Conservation (phyloP, 1,140 invertebrate genomes). For the Drosophila santomea region DNA sequence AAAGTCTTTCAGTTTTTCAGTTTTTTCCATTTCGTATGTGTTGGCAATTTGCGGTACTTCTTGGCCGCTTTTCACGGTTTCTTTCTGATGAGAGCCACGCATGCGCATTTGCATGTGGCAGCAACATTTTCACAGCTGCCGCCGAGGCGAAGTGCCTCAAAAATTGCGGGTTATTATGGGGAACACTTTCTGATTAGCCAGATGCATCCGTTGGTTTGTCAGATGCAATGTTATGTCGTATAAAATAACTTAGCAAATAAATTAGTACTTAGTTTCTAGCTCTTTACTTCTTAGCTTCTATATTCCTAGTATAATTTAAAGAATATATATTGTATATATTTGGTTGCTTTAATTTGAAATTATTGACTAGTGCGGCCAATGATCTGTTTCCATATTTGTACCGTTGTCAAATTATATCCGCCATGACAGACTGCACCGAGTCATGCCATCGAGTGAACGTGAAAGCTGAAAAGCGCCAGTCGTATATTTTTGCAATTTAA, state of each 20-base stretch:
- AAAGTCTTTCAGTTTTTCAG: constrained; percentile 1
- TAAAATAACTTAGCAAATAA: too few relatives aligned
- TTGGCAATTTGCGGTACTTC: constrained; percentile 21
- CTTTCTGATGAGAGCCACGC: constrained; percentile 46
- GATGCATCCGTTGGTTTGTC: too few relatives aligned
- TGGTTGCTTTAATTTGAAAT: background rate
- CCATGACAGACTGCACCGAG: constrained; percentile 26
- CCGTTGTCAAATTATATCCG: background rate
- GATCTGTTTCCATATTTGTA: background rate
- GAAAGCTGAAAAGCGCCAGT: constrained; percentile 1
- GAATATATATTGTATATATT: too few relatives aligned
- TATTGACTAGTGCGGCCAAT: background rate
- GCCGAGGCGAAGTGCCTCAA: background rate
- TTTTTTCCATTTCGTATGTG: constrained; percentile 11
- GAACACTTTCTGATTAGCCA: background rate
- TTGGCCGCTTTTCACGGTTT: constrained; percentile 19
- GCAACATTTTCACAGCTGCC: constrained; percentile 52
- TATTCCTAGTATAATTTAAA: too few relatives aligned
- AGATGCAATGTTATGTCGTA: too few relatives aligned
- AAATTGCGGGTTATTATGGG: background rate
- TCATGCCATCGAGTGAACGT: constrained; percentile 17
- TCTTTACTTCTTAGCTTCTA: too few relatives aligned
- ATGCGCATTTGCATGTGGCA: constrained; percentile 71
- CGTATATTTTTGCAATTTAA: constrained; percentile 58
- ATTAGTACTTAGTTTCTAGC: too few relatives aligned